Percentiles rank a stretch among this genome's conserved stretches.
These are phyloP conservation scores for Eupithecia subfuscata DNA, from an alignment of 2,888 invertebrate species.

Conservation along the genomic window DNA sequence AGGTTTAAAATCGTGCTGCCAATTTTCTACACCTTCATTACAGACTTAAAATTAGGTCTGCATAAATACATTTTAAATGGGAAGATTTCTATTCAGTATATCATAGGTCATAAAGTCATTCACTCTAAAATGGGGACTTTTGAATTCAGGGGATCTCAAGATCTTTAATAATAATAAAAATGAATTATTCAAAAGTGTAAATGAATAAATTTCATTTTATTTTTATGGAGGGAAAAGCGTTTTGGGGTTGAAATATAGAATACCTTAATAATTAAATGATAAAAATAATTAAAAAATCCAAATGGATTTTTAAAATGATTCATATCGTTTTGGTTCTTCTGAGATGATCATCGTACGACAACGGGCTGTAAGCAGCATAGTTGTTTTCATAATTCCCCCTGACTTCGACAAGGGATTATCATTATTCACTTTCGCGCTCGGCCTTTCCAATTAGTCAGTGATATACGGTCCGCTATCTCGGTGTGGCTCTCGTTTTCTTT, in stretches of 20 bases:
- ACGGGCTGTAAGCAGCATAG: neutral
- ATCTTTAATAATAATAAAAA: neutral
- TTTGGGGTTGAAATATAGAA: too few species aligned
- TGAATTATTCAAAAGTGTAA: neutral
- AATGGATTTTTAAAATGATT: neutral
- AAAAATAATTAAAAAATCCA: too few species aligned
- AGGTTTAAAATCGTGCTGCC: neutral
- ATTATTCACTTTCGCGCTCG: neutral
- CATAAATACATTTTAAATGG: slow-evolving; percentile 7
- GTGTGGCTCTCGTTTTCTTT: neutral
- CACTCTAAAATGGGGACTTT: slow-evolving; percentile 14
- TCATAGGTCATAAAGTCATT: slow-evolving; percentile 18
- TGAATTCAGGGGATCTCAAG: slow-evolving; percentile 8
- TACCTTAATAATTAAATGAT: too few species aligned
- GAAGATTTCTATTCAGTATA: slow-evolving; percentile 19
- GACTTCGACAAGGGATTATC: neutral
- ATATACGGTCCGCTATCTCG: neutral
- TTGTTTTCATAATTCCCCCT: neutral
- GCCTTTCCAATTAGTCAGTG: neutral
- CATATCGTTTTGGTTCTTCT: neutral
- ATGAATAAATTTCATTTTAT: too few species aligned
- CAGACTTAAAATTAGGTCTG: neutral
- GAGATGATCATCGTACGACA: neutral
- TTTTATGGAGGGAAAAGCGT: neutral
- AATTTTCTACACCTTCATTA: neutral